Evolutionary conservation across 2,113 vertebrate genomes (phyloP).

Genomic region (Raphicerus campestris): DNA sequence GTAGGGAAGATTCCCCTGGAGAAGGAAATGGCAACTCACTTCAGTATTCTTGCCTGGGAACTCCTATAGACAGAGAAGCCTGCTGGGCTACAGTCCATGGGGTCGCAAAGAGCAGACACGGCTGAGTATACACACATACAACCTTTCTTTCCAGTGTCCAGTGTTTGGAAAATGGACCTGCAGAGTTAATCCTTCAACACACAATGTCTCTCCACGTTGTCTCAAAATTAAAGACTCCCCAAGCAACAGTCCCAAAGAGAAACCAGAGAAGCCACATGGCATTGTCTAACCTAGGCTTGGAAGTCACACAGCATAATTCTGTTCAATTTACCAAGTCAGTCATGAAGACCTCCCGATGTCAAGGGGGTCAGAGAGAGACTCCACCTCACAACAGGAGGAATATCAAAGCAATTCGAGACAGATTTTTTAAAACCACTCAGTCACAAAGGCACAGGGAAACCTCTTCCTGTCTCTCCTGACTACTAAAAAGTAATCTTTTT

Average conservation of each 20-base stretch:
- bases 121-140: background rate
- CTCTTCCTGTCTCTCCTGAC: background rate
- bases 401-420: background rate
- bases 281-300: background rate
- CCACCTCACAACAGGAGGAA: rapidly evolving
- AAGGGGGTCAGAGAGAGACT: background rate
- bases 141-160: background rate
- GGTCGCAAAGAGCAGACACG: background rate
- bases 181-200: background rate
- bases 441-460: background rate
- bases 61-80: background rate
- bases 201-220: background rate
- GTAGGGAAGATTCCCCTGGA: background rate
- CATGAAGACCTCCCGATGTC: background rate
- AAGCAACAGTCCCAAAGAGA: background rate
- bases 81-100: background rate
- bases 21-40: background rate
- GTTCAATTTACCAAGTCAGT: background rate
- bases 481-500: background rate
- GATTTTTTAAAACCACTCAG: background rate
- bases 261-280: background rate
- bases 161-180: background rate
- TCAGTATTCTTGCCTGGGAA: background rate
- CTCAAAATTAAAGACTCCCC: background rate
- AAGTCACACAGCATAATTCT: background rate